Evolutionary conservation across 2,888 invertebrate genomes (phyloP), one percentile per base, ranked within the genome.

Genomic region (Cryptocephalus moraei): DNA sequence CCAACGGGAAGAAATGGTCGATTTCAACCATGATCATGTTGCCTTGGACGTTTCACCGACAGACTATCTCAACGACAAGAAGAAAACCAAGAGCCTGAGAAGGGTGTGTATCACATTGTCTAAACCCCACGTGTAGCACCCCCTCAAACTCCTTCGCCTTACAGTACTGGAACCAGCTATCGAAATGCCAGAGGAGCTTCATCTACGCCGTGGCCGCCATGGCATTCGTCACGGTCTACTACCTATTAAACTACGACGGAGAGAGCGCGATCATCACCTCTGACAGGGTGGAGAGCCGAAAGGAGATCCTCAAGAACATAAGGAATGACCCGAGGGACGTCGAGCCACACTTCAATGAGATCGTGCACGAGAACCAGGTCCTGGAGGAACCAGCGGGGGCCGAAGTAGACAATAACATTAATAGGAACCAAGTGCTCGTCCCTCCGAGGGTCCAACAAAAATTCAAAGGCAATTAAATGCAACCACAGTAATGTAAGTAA

Each of bases 151-250:
- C 41, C 8, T n/a, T 2, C 10, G 39, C 56, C 33, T 81, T 80
- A 46, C 70, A 91, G 91, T 78, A 81, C 73, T 91, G 91, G 91
- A 90, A 91, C 68, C 85, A 85, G 57, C 71, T 91, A 47, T 90
- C 91, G 12, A 79, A 90, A 58, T 79, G 90, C 62, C 91, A 91
- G 67, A 79, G 86, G 55, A 88, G 86, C 62, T 73, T 89, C 56
- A 75, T 85, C 44, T 83, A 86, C 62, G 79, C 85, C 57, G 62
- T 78, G 49, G 54, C 80, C 50, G 66, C 77, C 49, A 73, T 81
- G 42, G 63, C 81, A 51, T 67, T 76, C 53, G 69, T 80, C 53
- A 79, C 80, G 44, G 66, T 81, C 52, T 68, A 83, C 56, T 78
- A 81, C 58, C 73, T 81, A 58, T 66, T 82, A 48, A 79, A 78